Base-by-base conservation (phyloP, 2,113 vertebrate species). In the Phodopus roborovskii region DNA sequence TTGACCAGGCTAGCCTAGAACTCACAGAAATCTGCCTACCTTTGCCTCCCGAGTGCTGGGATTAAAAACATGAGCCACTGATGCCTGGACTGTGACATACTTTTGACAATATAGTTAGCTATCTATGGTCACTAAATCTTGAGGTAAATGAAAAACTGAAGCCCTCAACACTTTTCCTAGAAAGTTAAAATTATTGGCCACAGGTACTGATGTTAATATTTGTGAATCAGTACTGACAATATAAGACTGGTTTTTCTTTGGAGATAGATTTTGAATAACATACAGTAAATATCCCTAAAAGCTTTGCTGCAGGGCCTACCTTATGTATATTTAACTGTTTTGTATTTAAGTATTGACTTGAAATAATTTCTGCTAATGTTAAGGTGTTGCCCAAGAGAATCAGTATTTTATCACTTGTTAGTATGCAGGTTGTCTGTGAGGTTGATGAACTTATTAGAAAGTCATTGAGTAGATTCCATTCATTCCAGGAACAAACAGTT, bases 91-190 rank as follows among this genome's bases (percentile, higher is more conserved):
- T 73, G 16, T 50, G 22, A 13, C 6, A 33, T 81, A 48, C 75
- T 73, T 95, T 96, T 88, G 84, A 87, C 74, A 82, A 91, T 17
- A 22, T 30, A 71, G 19, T 81, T 85, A 92, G 71, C n/a, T n/a
- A n/a, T n/a, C 68, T 68, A 30, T 33, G 30, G 56, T 88, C 53
- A 91, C 26, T 68, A 91, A 94, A 89, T 95, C 33, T 53, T 70
- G 62, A 96, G 30, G 39, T 24, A 74, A 30, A 5, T 42, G 16
- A 53, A 92, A 94, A 8, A 88, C 85, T 26, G 9, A 71, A 66
- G 58, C 13, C 62, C 19, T 1, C 42, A n/a, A 4, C 3, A 36
- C 5, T 28, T 62, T 85, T 92, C 89, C 60, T 91, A 42, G 60
- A 88, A 68, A 82, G 9, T 74, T 39, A 71, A 60, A 48, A n/a